Conservation (phyloP, 1,140 invertebrate genomes). For the Hyles euphorbiae region DNA sequence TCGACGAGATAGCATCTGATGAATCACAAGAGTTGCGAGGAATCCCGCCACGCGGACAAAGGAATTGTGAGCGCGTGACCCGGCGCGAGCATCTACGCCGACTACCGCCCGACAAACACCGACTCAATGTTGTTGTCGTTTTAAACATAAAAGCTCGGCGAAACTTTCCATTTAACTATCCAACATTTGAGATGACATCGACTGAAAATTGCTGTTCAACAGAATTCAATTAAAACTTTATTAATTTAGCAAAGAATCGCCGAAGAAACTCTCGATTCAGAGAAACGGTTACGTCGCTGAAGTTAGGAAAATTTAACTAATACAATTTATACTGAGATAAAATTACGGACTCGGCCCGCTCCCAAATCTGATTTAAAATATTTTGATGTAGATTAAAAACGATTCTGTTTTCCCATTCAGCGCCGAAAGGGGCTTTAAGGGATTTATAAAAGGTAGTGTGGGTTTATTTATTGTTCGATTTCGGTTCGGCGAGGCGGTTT, state of each 20-base stretch:
- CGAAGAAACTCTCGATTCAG: conserved; percentile 44
- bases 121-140: conserved; percentile 21
- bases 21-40: conserved; percentile 28
- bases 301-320: conserved; percentile 55
- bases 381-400: conserved; percentile 8
- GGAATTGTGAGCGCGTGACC: conserved; percentile 43
- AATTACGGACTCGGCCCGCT: conserved; percentile 23
- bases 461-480: not conserved
- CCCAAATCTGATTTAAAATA: conserved; percentile 13
- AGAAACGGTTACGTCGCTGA: conserved; percentile 52
- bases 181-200: conserved; percentile 41
- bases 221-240: conserved; percentile 72
- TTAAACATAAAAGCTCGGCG: conserved; percentile 14
- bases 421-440: not conserved
- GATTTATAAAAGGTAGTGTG: not conserved
- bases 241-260: conserved; percentile 66
- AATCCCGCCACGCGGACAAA: conserved; percentile 42
- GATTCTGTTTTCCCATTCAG: not conserved
- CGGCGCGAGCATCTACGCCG: conserved; percentile 11
- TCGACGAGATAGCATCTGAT: conserved; percentile 42
- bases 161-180: conserved; percentile 10
- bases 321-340: conserved; percentile 52
- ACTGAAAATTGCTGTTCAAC: conserved; percentile 51
- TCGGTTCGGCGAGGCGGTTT: not conserved
- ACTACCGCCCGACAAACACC: not conserved